These are phyloP conservation scores for Metallyticus violacea DNA, from an alignment of 2,888 invertebrate species.

Conservation along the genomic window DNA sequence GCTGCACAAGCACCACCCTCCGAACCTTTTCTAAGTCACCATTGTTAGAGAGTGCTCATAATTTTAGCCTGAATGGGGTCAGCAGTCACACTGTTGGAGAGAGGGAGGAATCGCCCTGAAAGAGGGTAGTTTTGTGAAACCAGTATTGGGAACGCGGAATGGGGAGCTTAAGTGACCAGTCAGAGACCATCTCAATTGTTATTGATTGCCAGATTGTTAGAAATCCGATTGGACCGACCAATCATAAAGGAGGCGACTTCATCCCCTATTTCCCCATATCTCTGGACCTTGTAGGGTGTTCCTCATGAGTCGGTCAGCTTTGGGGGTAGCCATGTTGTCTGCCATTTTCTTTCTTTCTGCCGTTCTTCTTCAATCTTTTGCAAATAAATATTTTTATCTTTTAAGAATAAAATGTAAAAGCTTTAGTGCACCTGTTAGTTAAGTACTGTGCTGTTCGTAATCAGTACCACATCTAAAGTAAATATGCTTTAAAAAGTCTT, in stretches of 20 bases:
- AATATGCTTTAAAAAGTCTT: no score
- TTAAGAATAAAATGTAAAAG: no score
- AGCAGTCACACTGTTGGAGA: neutral
- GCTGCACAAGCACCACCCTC: no score
- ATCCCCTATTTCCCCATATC: neutral
- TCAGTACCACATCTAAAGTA: no score
- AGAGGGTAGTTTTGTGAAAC: neutral
- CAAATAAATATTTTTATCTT: no score
- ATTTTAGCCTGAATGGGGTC: neutral
- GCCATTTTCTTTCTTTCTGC: neutral
- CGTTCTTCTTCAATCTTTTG: no score
- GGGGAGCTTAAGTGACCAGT: neutral
- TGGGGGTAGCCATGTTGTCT: neutral
- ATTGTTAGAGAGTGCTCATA: neutral
- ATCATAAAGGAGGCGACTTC: constrained; percentile 9
- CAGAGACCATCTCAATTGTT: constrained; percentile 7
- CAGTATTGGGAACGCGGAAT: neutral
- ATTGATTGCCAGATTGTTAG: constrained; percentile 15
- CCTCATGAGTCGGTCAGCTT: neutral
- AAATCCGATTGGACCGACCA: constrained; percentile 1
- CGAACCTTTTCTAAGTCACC: neutral
- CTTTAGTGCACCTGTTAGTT: no score
- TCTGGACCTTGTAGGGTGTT: neutral
- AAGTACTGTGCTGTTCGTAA: no score
- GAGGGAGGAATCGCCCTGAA: neutral